Percentiles rank a stretch among this genome's conserved stretches.
Evolutionary conservation across 2,113 vertebrate species (phyloP).

Genomic region (Tylochromis polylepis): DNA sequence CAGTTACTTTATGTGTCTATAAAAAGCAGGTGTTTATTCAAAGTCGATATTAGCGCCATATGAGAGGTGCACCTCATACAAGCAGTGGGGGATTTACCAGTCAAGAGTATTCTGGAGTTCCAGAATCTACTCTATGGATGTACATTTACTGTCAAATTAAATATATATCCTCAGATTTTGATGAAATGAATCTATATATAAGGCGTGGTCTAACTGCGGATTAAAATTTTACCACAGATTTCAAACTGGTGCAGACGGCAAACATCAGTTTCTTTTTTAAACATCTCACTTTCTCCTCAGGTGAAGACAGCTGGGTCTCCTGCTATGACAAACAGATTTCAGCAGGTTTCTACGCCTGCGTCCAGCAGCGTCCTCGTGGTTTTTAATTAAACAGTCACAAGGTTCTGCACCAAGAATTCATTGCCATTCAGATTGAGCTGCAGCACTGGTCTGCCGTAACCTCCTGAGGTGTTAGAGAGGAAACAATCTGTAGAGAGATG

Average conservation of each 20-base stretch:
- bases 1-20: not conserved
- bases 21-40: not conserved
- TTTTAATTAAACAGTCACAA: not conserved
- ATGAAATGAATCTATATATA: not conserved
- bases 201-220: accelerated
- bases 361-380: not conserved
- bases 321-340: not conserved
- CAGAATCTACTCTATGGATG: not conserved
- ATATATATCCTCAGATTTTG: not conserved
- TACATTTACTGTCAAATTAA: not conserved
- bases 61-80: not conserved
- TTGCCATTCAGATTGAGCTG: not conserved
- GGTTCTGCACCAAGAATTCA: not conserved
- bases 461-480: not conserved
- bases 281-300: not conserved
- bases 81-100: not conserved
- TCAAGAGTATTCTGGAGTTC: not conserved
- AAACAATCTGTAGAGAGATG: not conserved
- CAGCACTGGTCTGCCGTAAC: not conserved
- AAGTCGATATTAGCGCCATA: not conserved
- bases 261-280: not conserved
- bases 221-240: not conserved
- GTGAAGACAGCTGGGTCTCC: not conserved
- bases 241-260: not conserved
- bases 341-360: not conserved